Base-by-base conservation (phyloP, 2,888 invertebrate genomes). In the Trisateles emortualis region DNA sequence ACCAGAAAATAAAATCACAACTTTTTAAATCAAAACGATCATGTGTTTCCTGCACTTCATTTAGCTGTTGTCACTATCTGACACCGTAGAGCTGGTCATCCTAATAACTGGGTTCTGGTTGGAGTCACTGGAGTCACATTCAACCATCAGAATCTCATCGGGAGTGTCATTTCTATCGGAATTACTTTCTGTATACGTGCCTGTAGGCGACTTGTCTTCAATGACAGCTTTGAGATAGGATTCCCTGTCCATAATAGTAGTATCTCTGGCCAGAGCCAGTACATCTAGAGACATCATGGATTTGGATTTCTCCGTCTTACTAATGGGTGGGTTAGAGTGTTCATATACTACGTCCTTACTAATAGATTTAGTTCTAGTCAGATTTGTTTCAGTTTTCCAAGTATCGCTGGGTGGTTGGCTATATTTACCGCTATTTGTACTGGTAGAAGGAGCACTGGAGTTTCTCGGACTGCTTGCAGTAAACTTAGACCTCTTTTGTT, bases 281-380 rank as follows among this genome's bases (percentile, higher is more conserved):
- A 92, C 92, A 32, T 92, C 92, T 29, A 92, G 58, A 0, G 92
- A 92, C 92, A 92, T 92, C 92, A 92, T 92, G 57, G 90, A 90
- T 62, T 92, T 91, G 0, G 90, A 92, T 43, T 89, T 91, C 32
- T 92, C 92, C 1, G 80, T 78, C 51, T 80, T 86, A 17, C 75
- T 81, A 1, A 91, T 86, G 5, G 90, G 87, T 30, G 84, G 86
- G 54, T 85, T 86, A 0, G 66, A 69, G 2, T 79, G 78, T 29
- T 92, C 91, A 45, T 78, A 89, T 1, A 92, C 79, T 0, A 84
- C 81, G 51, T 92, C 92, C 1, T 91, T 82, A 45, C 91, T 91
- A 1, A 81, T 75, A 0, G 92, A 92, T 47, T 88, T 91, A 0
- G 85, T 84, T 30, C 87, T 78, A 0, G 75, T 75, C 1, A 92